Base-by-base conservation (phyloP, 2,797 vertebrate species). In the Sebastes reedi region DNA sequence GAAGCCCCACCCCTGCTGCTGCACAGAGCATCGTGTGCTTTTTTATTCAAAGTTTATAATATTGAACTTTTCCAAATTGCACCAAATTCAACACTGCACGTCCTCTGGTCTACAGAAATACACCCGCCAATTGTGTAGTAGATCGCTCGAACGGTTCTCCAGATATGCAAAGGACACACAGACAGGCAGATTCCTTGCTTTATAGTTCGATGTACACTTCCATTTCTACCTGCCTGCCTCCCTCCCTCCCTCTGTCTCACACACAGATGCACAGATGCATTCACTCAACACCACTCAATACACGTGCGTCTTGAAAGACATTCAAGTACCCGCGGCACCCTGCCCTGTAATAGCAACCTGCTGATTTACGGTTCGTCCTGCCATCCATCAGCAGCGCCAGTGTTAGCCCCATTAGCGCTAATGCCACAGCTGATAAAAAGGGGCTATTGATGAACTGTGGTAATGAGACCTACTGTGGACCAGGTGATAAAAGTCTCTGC, bases 361-460 rank as follows among this genome's bases (percentile, higher is more conserved):
- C 67, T 88, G 88, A 91, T 91, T 89, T 84, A 87, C 52, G 16
- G 52, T 80, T 81, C 32, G 55, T 50, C 77, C 67, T 74, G 58
- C 80, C 93, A 81, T 88, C 91, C 29, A 39, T 85, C 88, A 85
- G 72, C 77, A 68, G 67, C 12, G 24, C 60, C 75, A 32, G 50
- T 77, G 81, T 82, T 92, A 79, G 80, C 80, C 65, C 67, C 81
- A 91, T 94, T 90, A 90, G 81, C 8, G 6, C 72, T 88, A 88
- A 92, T 83, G 85, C 81, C 87, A 72, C 67, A 71, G 66, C 78
- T 88, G 92, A 94, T 94, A 88, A 90, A 89, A 68, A 68, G 66
- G 16, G 9, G 25, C 87, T 72, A 74, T 86, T 93, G 86, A 93
- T 89, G 78, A 90, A 86, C 72, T 82, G 82, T 64, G 78, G 66